These are phyloP conservation scores for Macrophya alboannulata DNA, from an alignment of 2,888 invertebrate genomes.

Conservation along the genomic window DNA sequence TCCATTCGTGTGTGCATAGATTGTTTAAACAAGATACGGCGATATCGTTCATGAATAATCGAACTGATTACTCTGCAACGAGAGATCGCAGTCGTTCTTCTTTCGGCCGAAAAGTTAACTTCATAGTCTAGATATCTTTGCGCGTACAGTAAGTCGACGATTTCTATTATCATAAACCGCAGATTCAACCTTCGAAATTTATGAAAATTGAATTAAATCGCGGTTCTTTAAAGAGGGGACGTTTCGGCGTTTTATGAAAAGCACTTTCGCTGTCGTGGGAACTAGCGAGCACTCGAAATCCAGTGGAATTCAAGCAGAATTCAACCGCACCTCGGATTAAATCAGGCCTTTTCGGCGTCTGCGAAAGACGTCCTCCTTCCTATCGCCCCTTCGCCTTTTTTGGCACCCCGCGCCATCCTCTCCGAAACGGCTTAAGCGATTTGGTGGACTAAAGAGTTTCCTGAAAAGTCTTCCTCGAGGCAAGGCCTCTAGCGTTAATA, in stretches of 20 bases:
- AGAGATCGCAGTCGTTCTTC: background rate
- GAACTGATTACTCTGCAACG: background rate
- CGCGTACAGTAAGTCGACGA: conserved; percentile 3
- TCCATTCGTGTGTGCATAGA: background rate
- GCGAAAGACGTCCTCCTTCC: conserved; percentile 49
- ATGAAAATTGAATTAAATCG: conserved; percentile 69
- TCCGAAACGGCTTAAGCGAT: conserved; percentile 53
- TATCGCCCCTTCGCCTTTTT: conserved; percentile 40
- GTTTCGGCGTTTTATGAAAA: conserved; percentile 43
- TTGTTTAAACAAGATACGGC: conserved; percentile 16
- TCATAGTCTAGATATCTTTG: conserved; percentile 23
- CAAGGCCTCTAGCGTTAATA: conserved; percentile 40
- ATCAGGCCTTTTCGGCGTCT: conserved; percentile 46
- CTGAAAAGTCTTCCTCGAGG: conserved; percentile 26
- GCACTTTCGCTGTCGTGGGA: conserved; percentile 49
- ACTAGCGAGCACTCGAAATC: conserved; percentile 45
- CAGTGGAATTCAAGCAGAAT: conserved; percentile 47
- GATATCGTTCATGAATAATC: conserved; percentile 38
- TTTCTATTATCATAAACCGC: conserved; percentile 56
- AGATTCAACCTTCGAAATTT: conserved; percentile 61
- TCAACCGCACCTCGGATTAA: conserved; percentile 50
- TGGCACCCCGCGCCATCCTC: conserved; percentile 26
- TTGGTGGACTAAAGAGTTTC: conserved; percentile 45
- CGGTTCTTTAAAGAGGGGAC: conserved; percentile 48
- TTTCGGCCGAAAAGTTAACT: background rate